Base-by-base conservation (phyloP, 2,113 vertebrate species). In the Cygnus atratus region DNA sequence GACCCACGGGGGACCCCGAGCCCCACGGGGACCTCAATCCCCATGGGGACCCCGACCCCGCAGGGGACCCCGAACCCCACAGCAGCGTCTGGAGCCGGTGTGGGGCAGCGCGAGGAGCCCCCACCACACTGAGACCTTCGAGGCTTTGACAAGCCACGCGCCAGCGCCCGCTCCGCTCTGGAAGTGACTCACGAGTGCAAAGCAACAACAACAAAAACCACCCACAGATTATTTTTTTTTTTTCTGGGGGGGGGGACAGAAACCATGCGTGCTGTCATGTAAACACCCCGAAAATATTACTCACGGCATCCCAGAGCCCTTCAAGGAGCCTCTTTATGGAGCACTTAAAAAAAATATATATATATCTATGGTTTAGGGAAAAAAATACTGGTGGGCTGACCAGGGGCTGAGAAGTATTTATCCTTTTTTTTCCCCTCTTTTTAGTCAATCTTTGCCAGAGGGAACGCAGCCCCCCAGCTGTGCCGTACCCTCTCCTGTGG, bases 121-220 rank as follows among this genome's bases (percentile, higher is more conserved):
- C 68, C 50, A 25, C 50, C 50, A 25, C 6, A 13, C 48, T 88
- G 50, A 89, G 94, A 87, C 77, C 92, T 94, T 77, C 7, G 57
- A 94, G 95, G 89, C 77, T 90, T 90, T 88, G 91, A 48, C 79
- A 94, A 93, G 59, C 66, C 93, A 83, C 20, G n/a, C 35, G 67
- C 87, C 94, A 96, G 95, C 94, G 93, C 95, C 92, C 14, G 68
- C 94, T 94, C 89, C 70, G 76, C 95, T 88, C 92, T 95, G 90
- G 90, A 93, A 97, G 94, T 97, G 96, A 97, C 95, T 97, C 97
- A 97, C 72, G 31, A 93, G 92, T 82, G 41, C 88, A 88, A n/a
- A 96, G 88, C 96, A 95, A 96, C 94, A 96, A 93, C 94, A 96
- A 94, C 95, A 90, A 91, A 85, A 96, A 48, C 91, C 95, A 82